Evolutionary conservation across 2,888 invertebrate genomes (phyloP).

Genomic region (Drosophila putrida): DNA sequence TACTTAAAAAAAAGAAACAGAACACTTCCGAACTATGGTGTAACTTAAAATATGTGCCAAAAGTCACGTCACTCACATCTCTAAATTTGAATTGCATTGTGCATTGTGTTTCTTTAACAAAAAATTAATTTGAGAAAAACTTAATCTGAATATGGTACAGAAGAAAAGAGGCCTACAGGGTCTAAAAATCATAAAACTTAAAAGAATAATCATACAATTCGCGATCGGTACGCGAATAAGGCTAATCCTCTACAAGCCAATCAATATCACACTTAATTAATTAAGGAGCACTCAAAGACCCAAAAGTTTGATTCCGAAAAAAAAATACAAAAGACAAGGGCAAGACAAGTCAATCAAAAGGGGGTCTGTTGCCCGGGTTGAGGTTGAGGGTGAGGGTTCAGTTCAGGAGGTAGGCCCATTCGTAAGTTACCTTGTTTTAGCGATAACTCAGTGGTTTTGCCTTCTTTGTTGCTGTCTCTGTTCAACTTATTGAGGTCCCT

Average conservation of each 20-base stretch:
- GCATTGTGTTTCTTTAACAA: too few relatives aligned
- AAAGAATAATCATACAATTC: background rate
- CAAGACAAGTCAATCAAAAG: slow-evolving; percentile 31
- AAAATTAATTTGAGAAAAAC: too few relatives aligned
- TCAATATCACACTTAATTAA: slow-evolving; percentile 19
- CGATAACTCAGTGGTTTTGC: slow-evolving; percentile 34
- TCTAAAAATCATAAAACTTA: background rate
- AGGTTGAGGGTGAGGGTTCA: too few relatives aligned
- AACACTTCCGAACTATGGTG: too few relatives aligned
- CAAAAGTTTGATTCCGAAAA: background rate
- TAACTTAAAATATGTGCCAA: too few relatives aligned
- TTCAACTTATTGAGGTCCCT: slow-evolving; percentile 13
- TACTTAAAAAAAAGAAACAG: too few relatives aligned
- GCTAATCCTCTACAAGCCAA: background rate
- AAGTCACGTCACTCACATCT: too few relatives aligned
- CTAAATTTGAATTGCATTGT: too few relatives aligned
- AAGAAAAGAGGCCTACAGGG: too few relatives aligned
- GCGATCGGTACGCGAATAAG: background rate
- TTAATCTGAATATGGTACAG: too few relatives aligned
- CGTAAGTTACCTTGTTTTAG: slow-evolving; percentile 26
- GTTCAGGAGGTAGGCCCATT: slow-evolving; percentile 11
- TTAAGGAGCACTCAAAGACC: slow-evolving; percentile 10
- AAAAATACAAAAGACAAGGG: background rate
- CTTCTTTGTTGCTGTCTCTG: background rate
- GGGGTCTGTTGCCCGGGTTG: slow-evolving; percentile 6